Conservation (phyloP, 2,113 vertebrate species). For the Aleadryas rufinucha region DNA sequence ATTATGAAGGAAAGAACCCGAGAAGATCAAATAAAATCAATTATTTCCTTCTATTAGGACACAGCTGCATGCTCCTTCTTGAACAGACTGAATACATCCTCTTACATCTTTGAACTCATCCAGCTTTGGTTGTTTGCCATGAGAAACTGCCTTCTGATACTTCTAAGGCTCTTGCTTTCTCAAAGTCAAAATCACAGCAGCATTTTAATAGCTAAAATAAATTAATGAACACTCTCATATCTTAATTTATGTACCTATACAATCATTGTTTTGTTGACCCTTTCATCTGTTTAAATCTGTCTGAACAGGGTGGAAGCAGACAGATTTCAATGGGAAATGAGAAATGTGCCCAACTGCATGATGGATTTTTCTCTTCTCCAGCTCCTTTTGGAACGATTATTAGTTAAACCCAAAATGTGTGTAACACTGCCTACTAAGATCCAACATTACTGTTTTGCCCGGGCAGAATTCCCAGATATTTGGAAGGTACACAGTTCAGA, state of each 20-base stretch:
- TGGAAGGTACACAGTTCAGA: background rate
- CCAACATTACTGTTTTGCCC: background rate
- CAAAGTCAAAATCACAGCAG: background rate
- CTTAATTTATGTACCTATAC: background rate
- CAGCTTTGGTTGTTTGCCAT: background rate
- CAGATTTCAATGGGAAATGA: background rate
- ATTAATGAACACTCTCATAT: background rate
- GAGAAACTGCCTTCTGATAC: background rate
- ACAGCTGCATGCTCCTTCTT: background rate
- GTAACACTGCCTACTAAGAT: background rate
- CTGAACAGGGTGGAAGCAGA: background rate
- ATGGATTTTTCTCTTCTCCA: background rate
- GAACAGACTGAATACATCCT: background rate
- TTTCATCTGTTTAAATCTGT: background rate
- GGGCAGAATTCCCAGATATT: background rate
- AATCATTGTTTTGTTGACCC: background rate
- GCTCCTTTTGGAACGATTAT: background rate
- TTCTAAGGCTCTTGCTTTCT: background rate
- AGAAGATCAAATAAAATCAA: background rate
- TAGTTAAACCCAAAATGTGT: background rate
- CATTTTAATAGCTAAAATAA: background rate
- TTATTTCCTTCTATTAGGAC: background rate
- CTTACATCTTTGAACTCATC: background rate
- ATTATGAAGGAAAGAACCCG: background rate
- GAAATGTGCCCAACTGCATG: background rate